Evolutionary conservation across 2,113 vertebrate species (phyloP).

Genomic region (Varanus komodoensis): DNA sequence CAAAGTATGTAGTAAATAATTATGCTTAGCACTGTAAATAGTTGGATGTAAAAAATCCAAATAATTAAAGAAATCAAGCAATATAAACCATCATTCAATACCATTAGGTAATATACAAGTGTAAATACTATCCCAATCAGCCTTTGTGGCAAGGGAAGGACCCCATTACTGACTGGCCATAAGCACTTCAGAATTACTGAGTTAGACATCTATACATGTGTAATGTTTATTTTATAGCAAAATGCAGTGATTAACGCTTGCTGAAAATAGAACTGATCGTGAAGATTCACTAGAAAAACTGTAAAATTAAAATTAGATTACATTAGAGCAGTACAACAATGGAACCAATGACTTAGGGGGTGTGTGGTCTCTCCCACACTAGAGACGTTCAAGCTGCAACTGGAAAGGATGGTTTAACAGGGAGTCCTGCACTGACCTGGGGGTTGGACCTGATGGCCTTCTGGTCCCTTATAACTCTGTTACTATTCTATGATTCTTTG

Average conservation of each 20-base stretch:
- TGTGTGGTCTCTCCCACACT: too few relatives aligned
- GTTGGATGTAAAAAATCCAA: not conserved
- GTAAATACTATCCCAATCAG: not conserved
- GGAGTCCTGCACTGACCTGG: too few relatives aligned
- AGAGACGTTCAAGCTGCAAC: too few relatives aligned
- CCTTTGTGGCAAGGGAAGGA: not conserved
- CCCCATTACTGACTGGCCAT: conserved; percentile 21
- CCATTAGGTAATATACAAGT: not conserved
- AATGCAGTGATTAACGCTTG: not conserved
- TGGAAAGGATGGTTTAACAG: too few relatives aligned
- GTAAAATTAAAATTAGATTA: not conserved
- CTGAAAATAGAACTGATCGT: not conserved
- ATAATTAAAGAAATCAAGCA: not conserved
- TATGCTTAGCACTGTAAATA: not conserved
- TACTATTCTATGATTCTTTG: too few relatives aligned
- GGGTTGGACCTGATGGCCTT: too few relatives aligned
- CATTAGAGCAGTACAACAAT: too few relatives aligned
- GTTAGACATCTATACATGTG: conserved; percentile 24
- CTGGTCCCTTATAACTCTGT: too few relatives aligned
- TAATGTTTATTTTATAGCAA: conserved; percentile 25
- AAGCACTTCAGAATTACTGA: conserved; percentile 31
- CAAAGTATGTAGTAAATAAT: not conserved
- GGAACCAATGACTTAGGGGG: too few relatives aligned
- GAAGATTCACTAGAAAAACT: not conserved
- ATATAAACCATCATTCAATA: not conserved